Base-by-base conservation (phyloP, 2,888 invertebrate species). In the Trypoxylon attenuatum region DNA sequence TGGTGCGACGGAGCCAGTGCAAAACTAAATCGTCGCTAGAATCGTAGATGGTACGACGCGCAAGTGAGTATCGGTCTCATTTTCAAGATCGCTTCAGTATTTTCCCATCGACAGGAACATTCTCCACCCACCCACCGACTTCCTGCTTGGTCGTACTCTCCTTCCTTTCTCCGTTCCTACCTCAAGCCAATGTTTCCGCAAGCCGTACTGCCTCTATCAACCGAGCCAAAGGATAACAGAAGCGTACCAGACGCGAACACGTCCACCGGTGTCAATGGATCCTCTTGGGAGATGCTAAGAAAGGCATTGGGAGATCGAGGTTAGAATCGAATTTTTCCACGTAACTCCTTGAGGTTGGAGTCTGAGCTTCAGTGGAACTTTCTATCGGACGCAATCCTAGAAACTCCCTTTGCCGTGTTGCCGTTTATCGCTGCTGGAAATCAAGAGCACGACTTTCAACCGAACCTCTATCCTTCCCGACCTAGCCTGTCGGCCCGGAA, bases 11-110 rank as follows among this genome's bases (percentile, higher is more conserved):
- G 47, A 64, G 60, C 53, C 68, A 38, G 49, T 42, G 52, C 41
- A 18, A 15, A 50, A 18, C 61, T 69, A 67, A 73, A 73, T 74
- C 71, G 69, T 52, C 63, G 57, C 39, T 45, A 13, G 54, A 59
- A 66, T 71, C 66, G 42, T 38, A 58, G 53, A 70, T 69, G 67
- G 46, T 33, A 45, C 49, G 61, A 55, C 41, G 45, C 46, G 51
- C 63, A 58, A 68, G 63, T 59, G 56, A 53, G 61, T 66, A 71
- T 71, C 73, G 66, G 67, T 55, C 61, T 66, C 64, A 33, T 65
- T 59, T 43, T 54, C 43, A 61, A 60, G 71, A 76, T 76, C 73
- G 49, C 68, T 63, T 56, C 62, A 67, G 67, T 71, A 68, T 71
- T 71, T 78, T 77, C 68, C 52, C 56, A 65, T 71, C 52, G 69